Evolutionary conservation across 1,140 invertebrate species (phyloP), one percentile per base, ranked within the genome.

Genomic region (Diorhabda elongata): DNA sequence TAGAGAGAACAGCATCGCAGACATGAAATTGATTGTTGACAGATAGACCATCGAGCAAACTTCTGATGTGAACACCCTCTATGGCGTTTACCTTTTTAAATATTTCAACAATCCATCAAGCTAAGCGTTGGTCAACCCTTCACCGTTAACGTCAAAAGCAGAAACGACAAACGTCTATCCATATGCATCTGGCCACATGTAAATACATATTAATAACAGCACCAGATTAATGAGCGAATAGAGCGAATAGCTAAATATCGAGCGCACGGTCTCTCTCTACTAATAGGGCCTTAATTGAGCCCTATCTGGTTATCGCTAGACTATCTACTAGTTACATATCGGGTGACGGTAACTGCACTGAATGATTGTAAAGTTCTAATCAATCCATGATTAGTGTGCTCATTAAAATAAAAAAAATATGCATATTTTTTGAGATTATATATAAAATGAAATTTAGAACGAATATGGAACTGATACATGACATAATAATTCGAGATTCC

Each of bases 171-270:
- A 52, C 47, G 47, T 52, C 47, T 71, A 66, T 71, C 66, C 66
- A 64, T 71, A 64, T 71, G 69, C 69, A 70, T 43, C 64, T 64
- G 44, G 66, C 47, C 66, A 67, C 61, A 71, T 71, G 69, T 71
- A 71, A 71, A 71, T 71, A 71, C 69, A 71, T 71, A 71, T 71
- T 71, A 68, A 71, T 71, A 71, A 68, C 69, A 71, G 66, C 69
- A 71, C 61, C 69, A 68, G 62, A 71, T 71, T 71, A 71, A 71
- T 71, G 69, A 67, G 65, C 66, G 62, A 57, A 64, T 56, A 66
- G 66, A 65, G 65, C 47, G 47, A 52, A 52, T 52, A 52, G 47
- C 3, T 6, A 52, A 52, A 52, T 52, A 52, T 52, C 47, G 47
- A 52, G 47, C 47, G 47, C 6, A 52, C 47, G 47, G 47, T 52